Evolutionary conservation across 2,113 vertebrate species (phyloP).

Genomic region (Centropus bengalensis): DNA sequence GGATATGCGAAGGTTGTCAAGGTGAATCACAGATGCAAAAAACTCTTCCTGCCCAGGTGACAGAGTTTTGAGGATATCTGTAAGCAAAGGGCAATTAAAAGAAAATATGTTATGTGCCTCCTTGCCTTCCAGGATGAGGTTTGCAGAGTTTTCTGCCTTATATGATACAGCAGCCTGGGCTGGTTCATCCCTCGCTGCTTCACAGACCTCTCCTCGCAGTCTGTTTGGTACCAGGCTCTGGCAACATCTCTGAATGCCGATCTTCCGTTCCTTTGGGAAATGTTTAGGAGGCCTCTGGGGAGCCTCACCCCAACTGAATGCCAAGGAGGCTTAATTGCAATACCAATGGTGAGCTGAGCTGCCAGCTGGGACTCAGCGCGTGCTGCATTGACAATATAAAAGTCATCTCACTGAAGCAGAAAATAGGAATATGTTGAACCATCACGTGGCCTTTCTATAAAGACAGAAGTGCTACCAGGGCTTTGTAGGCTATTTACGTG

Average conservation of each 20-base stretch:
- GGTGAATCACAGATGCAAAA: not conserved
- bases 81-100: not conserved
- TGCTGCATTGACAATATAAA: not conserved
- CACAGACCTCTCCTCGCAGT: not conserved
- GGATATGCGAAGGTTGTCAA: not conserved
- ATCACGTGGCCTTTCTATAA: not conserved
- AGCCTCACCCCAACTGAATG: not conserved
- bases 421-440: slow-evolving; percentile 29
- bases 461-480: not conserved
- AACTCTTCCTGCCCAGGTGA: not conserved
- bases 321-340: not conserved
- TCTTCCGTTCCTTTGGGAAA: not conserved
- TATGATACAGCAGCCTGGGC: rapidly evolving
- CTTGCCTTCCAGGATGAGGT: not conserved
- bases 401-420: slow-evolving; percentile 40
- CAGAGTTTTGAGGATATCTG: not conserved
- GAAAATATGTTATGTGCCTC: not conserved
- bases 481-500: not conserved
- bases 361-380: not conserved
- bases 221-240: not conserved
- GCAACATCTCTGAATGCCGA: not conserved
- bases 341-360: not conserved
- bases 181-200: rapidly evolving
- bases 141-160: not conserved
- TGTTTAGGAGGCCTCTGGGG: not conserved